phyloP scores from a whole-genome alignment of 2,797 vertebrate genomes.

The Neosilurus hyrtlii region DNA sequence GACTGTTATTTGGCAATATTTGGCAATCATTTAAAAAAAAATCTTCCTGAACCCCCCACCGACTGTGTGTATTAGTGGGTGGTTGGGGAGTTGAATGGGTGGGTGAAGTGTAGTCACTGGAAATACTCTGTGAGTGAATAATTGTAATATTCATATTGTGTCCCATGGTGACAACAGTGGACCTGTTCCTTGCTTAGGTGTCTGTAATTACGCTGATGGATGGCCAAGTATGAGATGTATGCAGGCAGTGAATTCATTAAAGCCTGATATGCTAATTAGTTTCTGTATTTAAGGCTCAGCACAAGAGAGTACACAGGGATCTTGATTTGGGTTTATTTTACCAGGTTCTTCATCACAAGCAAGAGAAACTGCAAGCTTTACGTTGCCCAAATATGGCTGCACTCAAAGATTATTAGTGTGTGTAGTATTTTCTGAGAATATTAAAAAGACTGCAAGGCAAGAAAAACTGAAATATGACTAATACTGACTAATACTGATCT shows the following conservation, averaged over 20 bases:
- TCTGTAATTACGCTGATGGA: conserved; percentile 54
- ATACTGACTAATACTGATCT: conserved; percentile 10
- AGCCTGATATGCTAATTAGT: conserved; percentile 40
- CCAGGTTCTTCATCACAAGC: not conserved
- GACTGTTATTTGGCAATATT: conserved; percentile 30
- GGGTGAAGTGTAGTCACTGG: conserved; percentile 34
- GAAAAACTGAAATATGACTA: conserved; percentile 39
- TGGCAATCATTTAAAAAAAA: not conserved
- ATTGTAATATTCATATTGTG: conserved; percentile 54
- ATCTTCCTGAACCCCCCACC: not conserved
- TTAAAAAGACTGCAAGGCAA: conserved; percentile 20
- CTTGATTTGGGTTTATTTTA: conserved; percentile 5
- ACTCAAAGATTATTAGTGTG: not conserved
- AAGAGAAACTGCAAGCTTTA: not conserved
- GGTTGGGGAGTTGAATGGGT: conserved; percentile 2
- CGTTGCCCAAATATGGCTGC: not conserved
- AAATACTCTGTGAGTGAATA: conserved; percentile 43
- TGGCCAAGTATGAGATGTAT: conserved; percentile 40
- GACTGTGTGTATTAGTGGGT: conserved; percentile 19
- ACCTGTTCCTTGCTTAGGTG: conserved; percentile 36
- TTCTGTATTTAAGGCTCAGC: conserved; percentile 17
- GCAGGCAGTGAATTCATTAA: conserved; percentile 48
- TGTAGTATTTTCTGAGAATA: conserved; percentile 9
- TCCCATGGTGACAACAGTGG: conserved; percentile 37
- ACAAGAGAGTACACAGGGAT: conserved; percentile 23